Conservation (phyloP, 2,797 vertebrate genomes). For the Gorsachius magnificus region DNA sequence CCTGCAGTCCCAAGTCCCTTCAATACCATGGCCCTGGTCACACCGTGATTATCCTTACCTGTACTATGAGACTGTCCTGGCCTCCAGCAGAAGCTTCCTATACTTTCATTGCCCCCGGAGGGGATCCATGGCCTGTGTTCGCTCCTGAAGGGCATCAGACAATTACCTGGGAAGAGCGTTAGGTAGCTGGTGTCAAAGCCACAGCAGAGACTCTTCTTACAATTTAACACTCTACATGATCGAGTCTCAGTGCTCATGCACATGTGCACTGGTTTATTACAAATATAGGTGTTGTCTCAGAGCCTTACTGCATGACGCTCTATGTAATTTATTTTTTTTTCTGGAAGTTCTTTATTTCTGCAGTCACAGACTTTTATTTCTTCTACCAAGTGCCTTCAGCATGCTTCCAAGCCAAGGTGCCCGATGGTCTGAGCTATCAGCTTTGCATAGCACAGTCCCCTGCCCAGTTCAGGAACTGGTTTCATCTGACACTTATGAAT, state of each 20-base stretch:
- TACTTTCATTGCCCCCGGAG: background rate
- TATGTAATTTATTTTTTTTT: background rate
- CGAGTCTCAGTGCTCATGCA: background rate
- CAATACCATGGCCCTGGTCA: rapidly evolving
- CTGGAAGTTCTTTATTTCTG: background rate
- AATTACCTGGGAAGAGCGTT: background rate
- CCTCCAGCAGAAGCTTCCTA: background rate
- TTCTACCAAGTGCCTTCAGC: background rate
- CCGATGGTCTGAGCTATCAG: background rate
- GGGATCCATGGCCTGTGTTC: background rate
- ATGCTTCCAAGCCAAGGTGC: background rate
- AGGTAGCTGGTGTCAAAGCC: background rate
- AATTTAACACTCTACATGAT: background rate
- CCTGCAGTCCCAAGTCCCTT: background rate
- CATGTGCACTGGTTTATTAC: background rate
- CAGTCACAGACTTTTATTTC: background rate
- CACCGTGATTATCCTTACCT: background rate
- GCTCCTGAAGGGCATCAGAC: background rate
- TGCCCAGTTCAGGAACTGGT: background rate
- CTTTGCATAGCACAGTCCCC: background rate
- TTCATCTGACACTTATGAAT: background rate
- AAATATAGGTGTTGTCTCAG: background rate
- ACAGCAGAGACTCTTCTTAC: background rate
- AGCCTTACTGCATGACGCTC: background rate
- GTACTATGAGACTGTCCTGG: background rate